A percentile compares a stretch with the other conserved stretches of the same genome.
Conservation (phyloP, 2,113 vertebrate species). For the Barnardius zonarius region DNA sequence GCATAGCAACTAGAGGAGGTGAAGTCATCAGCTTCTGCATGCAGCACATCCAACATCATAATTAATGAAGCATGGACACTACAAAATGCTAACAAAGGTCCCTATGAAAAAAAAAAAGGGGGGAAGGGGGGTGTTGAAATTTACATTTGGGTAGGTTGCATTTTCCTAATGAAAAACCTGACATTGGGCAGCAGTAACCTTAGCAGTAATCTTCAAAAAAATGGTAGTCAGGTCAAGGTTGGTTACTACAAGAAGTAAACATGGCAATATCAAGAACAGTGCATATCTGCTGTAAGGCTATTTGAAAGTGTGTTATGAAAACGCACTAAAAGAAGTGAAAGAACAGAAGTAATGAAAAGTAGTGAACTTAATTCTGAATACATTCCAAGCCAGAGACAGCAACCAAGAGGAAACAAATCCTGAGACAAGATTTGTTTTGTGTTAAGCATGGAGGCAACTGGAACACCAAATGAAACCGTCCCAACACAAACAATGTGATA, state of each 20-base stretch:
- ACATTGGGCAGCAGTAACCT: background rate
- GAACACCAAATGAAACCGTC: constrained; percentile 31
- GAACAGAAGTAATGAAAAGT: constrained; percentile 42
- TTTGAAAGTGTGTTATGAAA: constrained; percentile 7
- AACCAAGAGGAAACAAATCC: constrained; percentile 55
- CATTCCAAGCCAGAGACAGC: constrained; percentile 35
- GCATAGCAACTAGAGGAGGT: background rate
- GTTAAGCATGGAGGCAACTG: background rate
- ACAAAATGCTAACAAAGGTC: background rate
- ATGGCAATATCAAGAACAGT: background rate
- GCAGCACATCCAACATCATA: background rate
- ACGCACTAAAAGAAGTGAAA: constrained; percentile 28
- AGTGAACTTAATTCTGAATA: constrained; percentile 28
- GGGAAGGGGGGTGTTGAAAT: rapidly evolving
- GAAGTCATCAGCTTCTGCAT: constrained; percentile 17
- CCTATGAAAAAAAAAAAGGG: background rate
- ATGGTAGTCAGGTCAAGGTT: background rate
- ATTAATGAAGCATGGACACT: background rate
- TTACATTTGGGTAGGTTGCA: background rate
- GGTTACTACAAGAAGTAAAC: background rate
- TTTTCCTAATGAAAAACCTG: background rate
- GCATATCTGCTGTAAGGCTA: background rate
- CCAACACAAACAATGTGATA: background rate
- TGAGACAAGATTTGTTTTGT: constrained; percentile 52
- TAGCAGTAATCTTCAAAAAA: background rate